Conservation (phyloP, 2,888 invertebrate species). For the Drosophila mimica region DNA sequence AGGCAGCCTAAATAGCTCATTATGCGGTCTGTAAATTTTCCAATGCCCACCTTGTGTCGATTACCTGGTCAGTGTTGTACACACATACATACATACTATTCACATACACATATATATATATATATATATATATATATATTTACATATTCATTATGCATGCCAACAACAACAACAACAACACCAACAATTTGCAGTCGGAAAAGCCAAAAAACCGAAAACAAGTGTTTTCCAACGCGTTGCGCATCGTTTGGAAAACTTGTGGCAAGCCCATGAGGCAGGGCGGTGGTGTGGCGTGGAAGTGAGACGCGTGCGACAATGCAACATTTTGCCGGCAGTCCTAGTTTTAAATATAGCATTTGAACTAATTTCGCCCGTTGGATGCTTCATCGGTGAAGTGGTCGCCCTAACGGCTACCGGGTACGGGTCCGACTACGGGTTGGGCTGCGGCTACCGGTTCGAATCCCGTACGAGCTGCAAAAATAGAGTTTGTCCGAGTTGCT, state of each 20-base stretch:
- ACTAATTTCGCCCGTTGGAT: constrained; percentile 77
- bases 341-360: constrained; percentile 83
- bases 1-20: neutral
- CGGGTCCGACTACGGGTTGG: constrained; percentile 25
- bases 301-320: constrained; percentile 44
- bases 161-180: constrained; percentile 2
- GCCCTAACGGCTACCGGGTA: constrained; percentile 38
- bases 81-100: neutral
- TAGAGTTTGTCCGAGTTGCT: constrained; percentile 62
- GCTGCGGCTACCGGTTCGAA: constrained; percentile 24
- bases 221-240: constrained; percentile 74
- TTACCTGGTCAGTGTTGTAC: constrained; percentile 39
- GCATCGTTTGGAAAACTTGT: constrained; percentile 63
- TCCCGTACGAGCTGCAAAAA: constrained; percentile 69
- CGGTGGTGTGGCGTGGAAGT: neutral
- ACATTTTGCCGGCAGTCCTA: constrained; percentile 74
- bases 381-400: constrained; percentile 62
- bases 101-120: neutral
- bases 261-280: constrained; percentile 9
- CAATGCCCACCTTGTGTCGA: constrained; percentile 53
- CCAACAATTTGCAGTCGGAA: constrained; percentile 48
- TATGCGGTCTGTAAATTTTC: constrained; percentile 48
- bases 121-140: neutral
- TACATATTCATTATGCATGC: constrained; percentile 39
- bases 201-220: constrained; percentile 66